These are phyloP conservation scores for Ormyrus labotus DNA, from an alignment of 2,888 invertebrate genomes.

Conservation along the genomic window DNA sequence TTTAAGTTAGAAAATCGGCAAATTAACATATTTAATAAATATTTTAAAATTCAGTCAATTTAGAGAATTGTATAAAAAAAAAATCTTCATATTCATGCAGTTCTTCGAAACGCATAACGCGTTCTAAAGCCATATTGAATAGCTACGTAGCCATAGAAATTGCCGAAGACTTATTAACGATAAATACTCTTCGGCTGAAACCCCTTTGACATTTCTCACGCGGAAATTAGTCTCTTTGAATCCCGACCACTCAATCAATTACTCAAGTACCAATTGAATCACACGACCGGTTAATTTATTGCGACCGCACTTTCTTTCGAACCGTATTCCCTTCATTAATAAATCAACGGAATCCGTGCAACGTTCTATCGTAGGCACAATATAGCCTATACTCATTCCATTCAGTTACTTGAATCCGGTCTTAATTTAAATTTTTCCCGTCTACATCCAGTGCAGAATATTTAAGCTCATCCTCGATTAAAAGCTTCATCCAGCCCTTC, in stretches of 20 bases:
- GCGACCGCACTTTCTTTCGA: conserved; percentile 45
- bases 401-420: conserved; percentile 15
- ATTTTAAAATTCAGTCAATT: too few species aligned
- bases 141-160: too few species aligned
- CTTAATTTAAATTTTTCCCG: conserved; percentile 12
- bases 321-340: conserved; percentile 30
- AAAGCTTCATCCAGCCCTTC: too few species aligned
- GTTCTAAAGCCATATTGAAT: too few species aligned
- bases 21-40: too few species aligned
- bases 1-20: too few species aligned
- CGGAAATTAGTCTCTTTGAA: conserved; percentile 27
- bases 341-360: conserved; percentile 20
- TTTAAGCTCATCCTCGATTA: neutral
- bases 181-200: neutral
- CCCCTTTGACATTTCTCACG: neutral
- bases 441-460: neutral
- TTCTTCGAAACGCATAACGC: too few species aligned
- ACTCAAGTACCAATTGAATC: conserved; percentile 28
- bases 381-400: neutral
- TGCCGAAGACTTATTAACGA: neutral
- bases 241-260: conserved; percentile 36
- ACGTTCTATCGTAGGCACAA: neutral
- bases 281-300: conserved; percentile 31
- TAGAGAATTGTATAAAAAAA: too few species aligned
- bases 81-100: too few species aligned